Conservation (phyloP, 1,140 invertebrate species). For the Drosophila lacertosa region DNA sequence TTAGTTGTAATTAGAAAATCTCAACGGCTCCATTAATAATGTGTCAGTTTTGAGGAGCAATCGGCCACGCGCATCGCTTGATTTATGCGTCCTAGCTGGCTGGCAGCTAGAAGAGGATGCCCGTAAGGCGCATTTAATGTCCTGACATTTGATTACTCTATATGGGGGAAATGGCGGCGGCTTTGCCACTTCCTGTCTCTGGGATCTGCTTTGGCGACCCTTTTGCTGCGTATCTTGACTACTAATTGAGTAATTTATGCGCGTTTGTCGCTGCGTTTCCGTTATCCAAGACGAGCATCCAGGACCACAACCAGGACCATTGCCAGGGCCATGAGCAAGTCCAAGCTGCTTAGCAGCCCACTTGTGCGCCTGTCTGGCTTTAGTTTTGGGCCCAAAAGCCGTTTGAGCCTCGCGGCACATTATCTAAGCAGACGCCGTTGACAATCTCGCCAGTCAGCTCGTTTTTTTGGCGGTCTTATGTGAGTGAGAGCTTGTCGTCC, state of each 20-base stretch:
- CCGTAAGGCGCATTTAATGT: constrained; percentile 49
- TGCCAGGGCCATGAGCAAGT: not conserved
- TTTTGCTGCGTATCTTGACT: constrained; percentile 59
- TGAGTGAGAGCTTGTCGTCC: constrained; percentile 8
- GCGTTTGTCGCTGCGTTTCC: constrained; percentile 67
- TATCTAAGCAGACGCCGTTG: constrained; percentile 63
- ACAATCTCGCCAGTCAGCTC: constrained; percentile 72
- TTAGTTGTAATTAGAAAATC: constrained; percentile 55
- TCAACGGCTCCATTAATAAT: constrained; percentile 44
- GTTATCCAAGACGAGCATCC: constrained; percentile 43
- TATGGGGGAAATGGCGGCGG: constrained; percentile 42
- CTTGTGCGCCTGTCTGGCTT: constrained; percentile 16
- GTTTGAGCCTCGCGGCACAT: constrained; percentile 55
- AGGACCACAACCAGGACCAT: not conserved
- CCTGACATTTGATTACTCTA: constrained; percentile 73
- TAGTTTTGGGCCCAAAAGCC: constrained; percentile 37
- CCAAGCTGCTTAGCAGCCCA: not conserved
- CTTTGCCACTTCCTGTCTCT: constrained; percentile 57
- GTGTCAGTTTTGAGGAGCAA: constrained; percentile 35
- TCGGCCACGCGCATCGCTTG: constrained; percentile 25
- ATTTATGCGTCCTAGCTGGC: constrained; percentile 49
- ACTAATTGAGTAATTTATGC: constrained; percentile 82
- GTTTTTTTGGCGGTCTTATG: constrained; percentile 19
- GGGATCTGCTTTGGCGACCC: constrained; percentile 49
- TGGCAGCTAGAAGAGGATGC: not conserved